A percentile compares a stretch with the other conserved stretches of the same genome.
Conservation (phyloP, 2,888 invertebrate genomes). For the Tyria jacobaeae region DNA sequence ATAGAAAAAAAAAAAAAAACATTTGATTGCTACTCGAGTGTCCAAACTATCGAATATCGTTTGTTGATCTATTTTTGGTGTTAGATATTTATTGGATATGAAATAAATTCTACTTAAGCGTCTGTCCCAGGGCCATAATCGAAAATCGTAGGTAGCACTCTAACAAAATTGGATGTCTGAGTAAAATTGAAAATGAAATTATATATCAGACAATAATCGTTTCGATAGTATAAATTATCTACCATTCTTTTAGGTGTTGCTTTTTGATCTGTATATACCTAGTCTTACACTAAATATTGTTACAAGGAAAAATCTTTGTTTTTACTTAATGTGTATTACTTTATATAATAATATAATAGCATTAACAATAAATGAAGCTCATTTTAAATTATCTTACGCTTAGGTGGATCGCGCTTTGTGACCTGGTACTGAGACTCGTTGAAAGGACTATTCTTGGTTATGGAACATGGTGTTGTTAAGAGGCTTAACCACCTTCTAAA, state of each 20-base stretch:
- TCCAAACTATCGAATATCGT: slow-evolving; percentile 1
- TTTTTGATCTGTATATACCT: background rate
- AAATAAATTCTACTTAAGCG: slow-evolving; percentile 15
- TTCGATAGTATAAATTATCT: background rate
- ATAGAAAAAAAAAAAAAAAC: background rate
- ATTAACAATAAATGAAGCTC: too few relatives aligned
- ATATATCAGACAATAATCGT: slow-evolving; percentile 9
- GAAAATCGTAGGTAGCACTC: slow-evolving; percentile 34
- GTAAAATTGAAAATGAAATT: slow-evolving; percentile 21
- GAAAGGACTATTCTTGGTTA: too few relatives aligned
- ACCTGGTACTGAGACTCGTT: too few relatives aligned
- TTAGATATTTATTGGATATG: slow-evolving; percentile 15
- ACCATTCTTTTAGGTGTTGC: background rate
- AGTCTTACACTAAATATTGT: too few relatives aligned
- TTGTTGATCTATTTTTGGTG: slow-evolving; percentile 10
- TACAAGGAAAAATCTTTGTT: too few relatives aligned
- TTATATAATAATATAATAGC: too few relatives aligned
- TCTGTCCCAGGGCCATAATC: slow-evolving; percentile 18
- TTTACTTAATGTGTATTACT: too few relatives aligned
- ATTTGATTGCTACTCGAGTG: background rate
- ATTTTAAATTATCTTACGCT: too few relatives aligned
- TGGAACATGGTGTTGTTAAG: too few relatives aligned
- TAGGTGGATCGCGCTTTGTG: too few relatives aligned
- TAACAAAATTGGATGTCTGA: slow-evolving; percentile 30
- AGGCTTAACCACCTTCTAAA: too few relatives aligned